Percentiles rank a stretch among this genome's conserved stretches.
Conservation (phyloP, 2,113 vertebrate species). For the Crotalus horridus region DNA sequence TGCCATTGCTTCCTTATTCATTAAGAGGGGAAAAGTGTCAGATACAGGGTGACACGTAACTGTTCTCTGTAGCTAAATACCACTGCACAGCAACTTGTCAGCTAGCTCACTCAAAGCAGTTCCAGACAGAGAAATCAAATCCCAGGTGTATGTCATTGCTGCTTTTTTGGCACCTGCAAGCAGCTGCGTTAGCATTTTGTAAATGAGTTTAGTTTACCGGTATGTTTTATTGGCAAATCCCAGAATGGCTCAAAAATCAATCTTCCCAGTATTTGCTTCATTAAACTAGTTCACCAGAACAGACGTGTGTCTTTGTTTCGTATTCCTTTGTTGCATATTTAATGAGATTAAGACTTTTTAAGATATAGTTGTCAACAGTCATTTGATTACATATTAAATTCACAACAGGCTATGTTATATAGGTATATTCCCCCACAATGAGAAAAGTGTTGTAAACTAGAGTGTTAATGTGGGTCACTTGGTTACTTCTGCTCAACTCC, state of each 20-base stretch:
- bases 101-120: neutral
- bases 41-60: neutral
- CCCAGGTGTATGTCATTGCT: neutral
- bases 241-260: neutral
- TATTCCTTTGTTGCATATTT: neutral
- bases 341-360: neutral
- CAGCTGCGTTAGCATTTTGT: constrained; percentile 31
- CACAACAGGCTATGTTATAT: neutral
- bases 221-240: neutral
- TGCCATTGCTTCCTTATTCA: neutral
- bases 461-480: neutral
- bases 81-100: neutral
- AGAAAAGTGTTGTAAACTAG: neutral
- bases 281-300: neutral
- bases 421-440: neutral
- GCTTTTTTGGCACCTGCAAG: constrained; percentile 18
- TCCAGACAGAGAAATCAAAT: constrained; percentile 20
- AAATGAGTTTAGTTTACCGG: neutral
- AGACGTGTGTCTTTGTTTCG: neutral
- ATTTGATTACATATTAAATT: neutral
- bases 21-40: neutral
- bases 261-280: neutral
- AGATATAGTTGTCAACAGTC: neutral
- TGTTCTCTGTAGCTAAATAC: neutral
- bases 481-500: neutral